Evolutionary conservation across 2,797 vertebrate species (phyloP), one percentile per base, ranked within the genome.

Genomic region (Lutjanus campechanus): DNA sequence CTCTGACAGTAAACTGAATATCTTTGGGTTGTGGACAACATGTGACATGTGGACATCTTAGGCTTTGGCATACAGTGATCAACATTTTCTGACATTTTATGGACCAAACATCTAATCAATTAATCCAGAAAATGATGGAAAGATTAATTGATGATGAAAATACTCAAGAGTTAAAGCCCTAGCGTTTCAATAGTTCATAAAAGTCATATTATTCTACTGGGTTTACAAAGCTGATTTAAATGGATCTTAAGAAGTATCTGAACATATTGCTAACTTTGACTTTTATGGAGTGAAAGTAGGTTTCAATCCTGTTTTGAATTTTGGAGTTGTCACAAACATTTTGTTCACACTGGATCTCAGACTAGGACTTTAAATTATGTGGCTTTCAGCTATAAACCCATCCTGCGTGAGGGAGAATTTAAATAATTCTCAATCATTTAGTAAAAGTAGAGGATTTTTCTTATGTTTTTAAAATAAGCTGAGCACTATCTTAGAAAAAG

Each of bases 341-440:
- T 68, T 36, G 44, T 64, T 60, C 43, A 54, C 67, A 36, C 16
- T 51, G 5, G 46, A 59, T 76, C 56, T 75, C 20, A 43, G 69
- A 73, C 56, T 69, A 59, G 20, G 71, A 73, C 36, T 78, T 67
- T 68, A 68, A 75, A 67, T 82, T 54, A 46, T 61, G n/a, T 49
- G 63, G 50, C 50, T 73, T 63, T 79, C 43, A 73, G 69, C 66
- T 79, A 20, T 60, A 71, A 81, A 71, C 22, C 46, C 51, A 62
- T 29, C 54, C 36, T 69, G 11, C 16, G 0, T 19, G 17, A 64
- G 25, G 41, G 10, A 58, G 6, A 74, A 79, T 75, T 62, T 54
- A 17, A 77, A 67, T 61, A 22, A 69, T 70, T 76, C 69, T 64
- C 51, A 70, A 16, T 79, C 50, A 59, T 81, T 69, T 36, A 59